Percentiles rank a stretch among this genome's conserved stretches.
Conservation (phyloP, 2,797 vertebrate genomes). For the Argentina silus region DNA sequence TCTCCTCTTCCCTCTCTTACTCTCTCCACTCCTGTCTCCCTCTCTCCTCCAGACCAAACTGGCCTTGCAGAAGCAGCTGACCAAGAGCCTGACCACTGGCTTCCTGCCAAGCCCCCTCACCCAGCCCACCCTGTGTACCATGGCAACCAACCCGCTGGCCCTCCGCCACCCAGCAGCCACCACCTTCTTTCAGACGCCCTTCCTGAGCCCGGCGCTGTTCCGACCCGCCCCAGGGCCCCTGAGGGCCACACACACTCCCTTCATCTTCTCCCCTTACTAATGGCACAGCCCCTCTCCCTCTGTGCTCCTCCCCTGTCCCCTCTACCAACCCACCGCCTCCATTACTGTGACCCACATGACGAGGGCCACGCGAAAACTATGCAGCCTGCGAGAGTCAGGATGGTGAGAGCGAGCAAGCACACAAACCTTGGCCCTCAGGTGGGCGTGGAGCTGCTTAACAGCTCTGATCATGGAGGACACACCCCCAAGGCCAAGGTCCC, state of each 20-base stretch:
- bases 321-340: slow-evolving; percentile 48
- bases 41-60: slow-evolving; percentile 88
- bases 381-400: slow-evolving; percentile 73
- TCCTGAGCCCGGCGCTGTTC: slow-evolving; percentile 93
- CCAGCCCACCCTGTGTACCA: slow-evolving; percentile 85
- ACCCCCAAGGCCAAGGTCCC: slow-evolving; percentile 61
- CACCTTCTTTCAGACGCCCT: slow-evolving; percentile 91
- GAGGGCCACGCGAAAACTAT: slow-evolving; percentile 79
- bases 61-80: slow-evolving; percentile 97
- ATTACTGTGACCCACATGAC: slow-evolving; percentile 62
- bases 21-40: slow-evolving; percentile 44
- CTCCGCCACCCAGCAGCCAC: slow-evolving; percentile 85
- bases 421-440: slow-evolving; percentile 45
- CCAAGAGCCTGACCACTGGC: slow-evolving; percentile 91
- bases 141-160: slow-evolving; percentile 88
- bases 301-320: slow-evolving; percentile 24
- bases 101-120: slow-evolving; percentile 89
- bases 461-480: slow-evolving; percentile 38
- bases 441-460: slow-evolving; percentile 55
- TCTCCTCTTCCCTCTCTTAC: slow-evolving; percentile 43
- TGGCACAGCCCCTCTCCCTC: slow-evolving; percentile 45
- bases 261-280: slow-evolving; percentile 95
- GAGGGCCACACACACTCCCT: slow-evolving; percentile 88
- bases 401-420: slow-evolving; percentile 58
- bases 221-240: slow-evolving; percentile 87